phyloP scores from a whole-genome alignment of 1,140 invertebrate species.

The Gonioctena quinquepunctata region DNA sequence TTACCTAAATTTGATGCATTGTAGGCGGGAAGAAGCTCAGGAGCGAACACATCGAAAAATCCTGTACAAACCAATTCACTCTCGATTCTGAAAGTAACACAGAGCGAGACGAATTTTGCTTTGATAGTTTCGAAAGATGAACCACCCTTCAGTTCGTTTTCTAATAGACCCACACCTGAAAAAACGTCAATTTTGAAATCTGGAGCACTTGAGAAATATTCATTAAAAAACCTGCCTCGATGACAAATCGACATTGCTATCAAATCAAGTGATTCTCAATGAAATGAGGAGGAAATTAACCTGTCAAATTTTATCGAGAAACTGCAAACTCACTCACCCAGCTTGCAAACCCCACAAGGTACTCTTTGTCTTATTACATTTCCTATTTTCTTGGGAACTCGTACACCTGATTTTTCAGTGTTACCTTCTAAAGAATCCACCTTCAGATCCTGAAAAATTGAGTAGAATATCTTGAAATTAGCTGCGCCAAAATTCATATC shows the following conservation, averaged over 20 bases:
- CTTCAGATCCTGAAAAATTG: constrained; percentile 28
- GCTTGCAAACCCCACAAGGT: constrained; percentile 40
- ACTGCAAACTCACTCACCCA: no score
- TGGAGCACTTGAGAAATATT: no score
- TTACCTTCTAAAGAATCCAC: constrained; percentile 18
- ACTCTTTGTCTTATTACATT: constrained; percentile 40
- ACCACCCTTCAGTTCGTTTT: constrained; percentile 35
- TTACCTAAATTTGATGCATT: constrained; percentile 42
- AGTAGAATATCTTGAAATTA: no score
- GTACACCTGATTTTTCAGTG: background rate
- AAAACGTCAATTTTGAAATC: no score
- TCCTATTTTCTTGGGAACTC: constrained; percentile 31
- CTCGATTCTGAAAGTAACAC: constrained; percentile 47
- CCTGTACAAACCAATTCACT: constrained; percentile 44
- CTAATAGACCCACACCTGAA: constrained; percentile 43
- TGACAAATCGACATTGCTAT: no score
- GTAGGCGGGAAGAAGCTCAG: constrained; percentile 44
- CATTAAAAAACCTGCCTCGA: no score
- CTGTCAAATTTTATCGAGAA: no score
- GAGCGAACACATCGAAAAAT: constrained; percentile 48
- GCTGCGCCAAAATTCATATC: no score
- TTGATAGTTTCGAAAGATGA: constrained; percentile 37
- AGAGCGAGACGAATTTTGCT: constrained; percentile 43
- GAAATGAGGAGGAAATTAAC: no score
- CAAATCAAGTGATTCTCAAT: no score